Percentiles rank a stretch among this genome's conserved stretches.
phyloP scores from a whole-genome alignment of 2,888 invertebrate genomes.

The Aphodius granarius region DNA sequence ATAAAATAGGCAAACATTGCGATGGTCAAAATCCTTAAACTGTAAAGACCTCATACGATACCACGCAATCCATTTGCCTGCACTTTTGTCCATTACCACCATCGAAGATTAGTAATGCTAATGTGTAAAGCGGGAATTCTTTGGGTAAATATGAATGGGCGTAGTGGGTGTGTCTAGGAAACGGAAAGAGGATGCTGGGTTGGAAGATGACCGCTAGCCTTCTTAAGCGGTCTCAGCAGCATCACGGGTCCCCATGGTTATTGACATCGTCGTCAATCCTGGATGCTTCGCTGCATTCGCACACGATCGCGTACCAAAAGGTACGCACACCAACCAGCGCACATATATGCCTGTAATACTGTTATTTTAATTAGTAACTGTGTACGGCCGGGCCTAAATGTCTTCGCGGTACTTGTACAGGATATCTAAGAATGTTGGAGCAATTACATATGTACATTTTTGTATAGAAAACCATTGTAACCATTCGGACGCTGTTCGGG shows the following conservation, averaged over 20 bases:
- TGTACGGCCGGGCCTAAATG: slow-evolving; percentile 16
- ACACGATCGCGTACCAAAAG: neutral
- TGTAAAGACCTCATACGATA: too few relatives aligned
- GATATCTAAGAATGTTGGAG: neutral
- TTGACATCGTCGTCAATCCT: slow-evolving; percentile 31
- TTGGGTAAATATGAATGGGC: slow-evolving; percentile 3
- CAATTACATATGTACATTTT: neutral
- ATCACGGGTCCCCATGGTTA: slow-evolving; percentile 38
- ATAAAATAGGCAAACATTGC: too few relatives aligned
- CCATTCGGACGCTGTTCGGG: neutral
- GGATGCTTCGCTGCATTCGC: neutral
- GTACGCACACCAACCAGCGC: slow-evolving; percentile 5
- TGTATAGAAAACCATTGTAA: neutral
- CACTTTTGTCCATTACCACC: neutral
- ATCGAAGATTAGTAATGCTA: neutral
- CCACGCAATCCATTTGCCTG: neutral
- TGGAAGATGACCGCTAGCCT: slow-evolving; percentile 40
- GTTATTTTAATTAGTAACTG: slow-evolving; percentile 40
- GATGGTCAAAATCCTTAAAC: too few relatives aligned
- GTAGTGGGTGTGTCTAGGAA: slow-evolving; percentile 26
- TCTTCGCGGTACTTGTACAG: neutral
- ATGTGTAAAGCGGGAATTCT: neutral
- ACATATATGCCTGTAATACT: slow-evolving; percentile 39
- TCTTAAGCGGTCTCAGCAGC: slow-evolving; percentile 24
- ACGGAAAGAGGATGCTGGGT: slow-evolving; percentile 7